These are phyloP conservation scores for Thunnus thynnus DNA, from an alignment of 2,113 vertebrate species.

Conservation along the genomic window DNA sequence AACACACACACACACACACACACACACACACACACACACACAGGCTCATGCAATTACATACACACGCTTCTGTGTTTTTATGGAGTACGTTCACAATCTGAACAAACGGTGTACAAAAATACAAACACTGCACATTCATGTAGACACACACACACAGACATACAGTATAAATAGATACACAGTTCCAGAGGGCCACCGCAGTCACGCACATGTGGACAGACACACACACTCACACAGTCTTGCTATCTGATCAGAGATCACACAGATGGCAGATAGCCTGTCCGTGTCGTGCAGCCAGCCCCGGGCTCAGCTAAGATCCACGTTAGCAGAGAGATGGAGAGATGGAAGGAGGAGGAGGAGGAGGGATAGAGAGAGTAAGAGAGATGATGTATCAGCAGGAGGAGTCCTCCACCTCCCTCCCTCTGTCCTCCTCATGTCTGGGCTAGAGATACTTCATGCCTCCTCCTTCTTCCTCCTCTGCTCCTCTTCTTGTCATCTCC, in stretches of 20 bases:
- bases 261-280: conserved; percentile 70
- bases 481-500: background rate
- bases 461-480: background rate
- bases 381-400: background rate
- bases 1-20: conserved; percentile 42
- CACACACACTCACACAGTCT: conserved; percentile 26
- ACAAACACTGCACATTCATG: conserved; percentile 21
- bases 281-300: conserved; percentile 51
- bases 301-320: conserved; percentile 37
- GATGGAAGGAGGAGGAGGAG: conserved; percentile 15
- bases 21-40: conserved; percentile 28
- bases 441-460: background rate
- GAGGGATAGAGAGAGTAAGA: background rate
- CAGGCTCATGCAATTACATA: conserved; percentile 46
- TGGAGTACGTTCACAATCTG: conserved; percentile 40
- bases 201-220: conserved; percentile 37
- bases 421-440: conserved; percentile 13
- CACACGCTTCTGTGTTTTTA: conserved; percentile 61
- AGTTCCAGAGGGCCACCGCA: conserved; percentile 9
- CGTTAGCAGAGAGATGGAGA: conserved; percentile 29
- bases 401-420: background rate
- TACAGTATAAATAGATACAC: conserved; percentile 11
- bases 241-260: conserved; percentile 64
- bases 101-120: conserved; percentile 35
- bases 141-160: conserved; percentile 3